Conservation (phyloP, 2,113 vertebrate species). For the Chionomys nivalis region DNA sequence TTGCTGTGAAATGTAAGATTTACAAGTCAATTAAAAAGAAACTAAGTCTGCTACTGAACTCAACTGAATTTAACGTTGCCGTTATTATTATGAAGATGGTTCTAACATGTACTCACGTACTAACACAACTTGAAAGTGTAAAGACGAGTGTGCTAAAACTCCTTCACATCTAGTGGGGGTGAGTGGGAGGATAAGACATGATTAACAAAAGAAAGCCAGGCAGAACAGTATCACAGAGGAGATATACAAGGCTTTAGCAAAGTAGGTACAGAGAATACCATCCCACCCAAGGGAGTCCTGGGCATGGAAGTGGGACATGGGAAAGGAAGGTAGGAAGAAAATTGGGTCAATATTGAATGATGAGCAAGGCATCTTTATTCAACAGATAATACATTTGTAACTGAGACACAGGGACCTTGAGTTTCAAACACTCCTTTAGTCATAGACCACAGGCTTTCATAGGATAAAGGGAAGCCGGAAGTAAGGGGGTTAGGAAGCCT, state of each 20-base stretch:
- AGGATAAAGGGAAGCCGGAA: neutral
- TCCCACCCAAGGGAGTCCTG: neutral
- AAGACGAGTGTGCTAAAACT: slow-evolving; percentile 12
- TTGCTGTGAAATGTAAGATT: neutral
- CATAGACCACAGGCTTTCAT: neutral
- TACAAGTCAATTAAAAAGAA: neutral
- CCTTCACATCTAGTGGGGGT: neutral
- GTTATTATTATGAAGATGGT: neutral
- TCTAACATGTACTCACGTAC: neutral
- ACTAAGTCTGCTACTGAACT: neutral
- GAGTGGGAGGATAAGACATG: neutral
- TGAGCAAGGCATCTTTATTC: neutral
- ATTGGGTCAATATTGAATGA: neutral
- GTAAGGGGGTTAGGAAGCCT: neutral
- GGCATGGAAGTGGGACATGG: rapidly evolving
- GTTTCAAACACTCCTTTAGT: neutral
- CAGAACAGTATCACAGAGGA: neutral
- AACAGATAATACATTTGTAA: neutral
- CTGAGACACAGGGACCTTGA: neutral
- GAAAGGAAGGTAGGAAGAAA: neutral
- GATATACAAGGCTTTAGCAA: neutral
- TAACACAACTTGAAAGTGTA: slow-evolving; percentile 3
- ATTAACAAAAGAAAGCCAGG: slow-evolving; percentile 9
- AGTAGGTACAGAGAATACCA: neutral
- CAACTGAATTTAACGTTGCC: neutral